Percentiles rank a stretch among this genome's conserved stretches.
Conservation (phyloP, 2,797 vertebrate genomes). For the Bradypus variegatus region DNA sequence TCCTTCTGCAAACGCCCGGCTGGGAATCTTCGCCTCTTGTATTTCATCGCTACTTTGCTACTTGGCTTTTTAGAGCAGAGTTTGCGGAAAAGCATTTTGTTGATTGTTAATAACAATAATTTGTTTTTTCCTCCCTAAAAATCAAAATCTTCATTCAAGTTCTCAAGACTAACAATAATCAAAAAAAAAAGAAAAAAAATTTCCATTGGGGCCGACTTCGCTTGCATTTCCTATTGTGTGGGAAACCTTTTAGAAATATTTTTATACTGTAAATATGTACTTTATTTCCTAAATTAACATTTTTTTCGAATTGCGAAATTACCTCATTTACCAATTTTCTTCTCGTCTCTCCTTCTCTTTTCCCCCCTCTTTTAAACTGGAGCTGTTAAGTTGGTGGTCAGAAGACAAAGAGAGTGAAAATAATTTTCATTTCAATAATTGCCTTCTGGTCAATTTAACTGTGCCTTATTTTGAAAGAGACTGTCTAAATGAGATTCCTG, state of each 20-base stretch:
- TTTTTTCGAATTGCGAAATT: conserved; percentile 74
- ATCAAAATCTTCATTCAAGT: conserved; percentile 68
- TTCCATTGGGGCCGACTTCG: conserved; percentile 45
- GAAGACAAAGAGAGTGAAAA: conserved; percentile 96
- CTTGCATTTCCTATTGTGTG: conserved; percentile 67
- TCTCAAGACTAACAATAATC: conserved; percentile 53
- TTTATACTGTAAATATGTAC: conserved; percentile 69
- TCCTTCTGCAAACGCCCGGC: neutral
- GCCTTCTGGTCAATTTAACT: conserved; percentile 99
- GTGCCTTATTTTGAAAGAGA: conserved; percentile 86
- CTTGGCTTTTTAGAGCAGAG: conserved; percentile 34
- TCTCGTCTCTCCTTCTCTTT: conserved; percentile 47
- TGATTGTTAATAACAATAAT: conserved; percentile 17
- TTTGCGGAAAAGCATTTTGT: conserved; percentile 13
- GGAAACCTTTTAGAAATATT: conserved; percentile 70
- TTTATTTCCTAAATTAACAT: conserved; percentile 70
- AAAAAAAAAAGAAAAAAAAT: conserved; percentile 44
- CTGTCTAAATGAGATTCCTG: conserved; percentile 93
- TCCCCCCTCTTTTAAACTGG: conserved; percentile 65
- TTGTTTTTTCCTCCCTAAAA: conserved; percentile 39
- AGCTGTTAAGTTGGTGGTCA: conserved; percentile 79
- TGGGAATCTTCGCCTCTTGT: neutral
- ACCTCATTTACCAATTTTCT: conserved; percentile 78
- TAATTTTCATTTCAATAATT: conserved; percentile 98
- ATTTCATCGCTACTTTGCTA: conserved; percentile 25